Evolutionary conservation across 2,113 vertebrate genomes (phyloP), one percentile per base, ranked within the genome.

Genomic region (Strigops habroptila): DNA sequence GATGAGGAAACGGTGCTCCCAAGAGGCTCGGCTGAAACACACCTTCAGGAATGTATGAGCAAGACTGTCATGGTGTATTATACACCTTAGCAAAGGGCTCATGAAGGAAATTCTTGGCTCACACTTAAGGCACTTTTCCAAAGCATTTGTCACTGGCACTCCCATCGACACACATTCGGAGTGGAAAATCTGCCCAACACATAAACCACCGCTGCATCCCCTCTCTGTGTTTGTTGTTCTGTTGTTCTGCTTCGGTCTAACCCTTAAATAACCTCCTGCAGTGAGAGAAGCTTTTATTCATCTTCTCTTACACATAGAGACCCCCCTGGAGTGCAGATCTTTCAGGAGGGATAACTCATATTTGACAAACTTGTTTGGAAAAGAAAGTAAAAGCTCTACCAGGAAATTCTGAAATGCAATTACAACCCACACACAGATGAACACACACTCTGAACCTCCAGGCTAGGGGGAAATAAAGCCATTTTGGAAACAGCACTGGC

Each of bases 1-100:
- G 65, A 82, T 30, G 82, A 82, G 91, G 94, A 93, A 93, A 95
- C n/a, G 86, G 82, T 95, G 96, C 91, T 95, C 88, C 91, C 96
- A 93, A 90, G 92, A 93, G 96, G 70, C 82, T 64, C 1, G 1
- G 79, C 23, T n/a, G 70, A 63, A 86, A 64, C 84, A 70, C 55
- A 75, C 82, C 86, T 85, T 68, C 55, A 68, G 30, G 82, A 77
- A 49, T 6, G 59, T 5, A 39, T 67, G 64, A 77, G 92, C 83
- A 28, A 37, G 80, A 35, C 55, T 43, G 73, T 65, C 81, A 67
- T 44, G 85, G 31, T 31, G 22, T 30, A 27, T 4, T 2, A 23
- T 11, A 59, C 65, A 64, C 85, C 91, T 85, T 19, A 43, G 64
- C 70, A 30, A 43, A 67, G 48, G 53, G 77, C 55, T 37, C 78